phyloP scores from a whole-genome alignment of 2,797 vertebrate genomes.

The Lithobates pipiens region DNA sequence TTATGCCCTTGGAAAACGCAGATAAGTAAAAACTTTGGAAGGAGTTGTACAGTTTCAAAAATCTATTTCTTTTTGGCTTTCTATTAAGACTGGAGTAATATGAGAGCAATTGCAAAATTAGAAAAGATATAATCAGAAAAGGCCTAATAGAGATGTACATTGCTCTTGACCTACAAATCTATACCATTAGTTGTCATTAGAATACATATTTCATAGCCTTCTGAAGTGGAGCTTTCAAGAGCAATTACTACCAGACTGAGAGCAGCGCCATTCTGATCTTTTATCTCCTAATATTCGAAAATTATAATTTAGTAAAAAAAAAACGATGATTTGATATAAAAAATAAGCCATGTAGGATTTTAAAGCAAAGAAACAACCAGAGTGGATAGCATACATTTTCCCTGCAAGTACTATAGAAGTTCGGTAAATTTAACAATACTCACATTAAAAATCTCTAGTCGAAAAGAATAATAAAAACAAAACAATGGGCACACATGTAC shows the following conservation, averaged over 20 bases:
- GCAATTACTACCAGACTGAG: conserved; percentile 29
- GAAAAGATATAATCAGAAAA: conserved; percentile 12
- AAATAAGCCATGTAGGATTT: background rate
- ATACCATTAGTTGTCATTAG: conserved; percentile 48
- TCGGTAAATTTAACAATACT: too few species aligned
- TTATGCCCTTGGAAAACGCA: conserved; percentile 1
- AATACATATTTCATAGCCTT: conserved; percentile 44
- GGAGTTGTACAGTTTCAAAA: conserved; percentile 17
- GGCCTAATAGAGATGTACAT: conserved; percentile 21
- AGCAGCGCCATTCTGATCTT: background rate
- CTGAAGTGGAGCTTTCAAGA: conserved; percentile 29
- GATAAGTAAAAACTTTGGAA: conserved; percentile 20
- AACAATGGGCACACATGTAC: too few species aligned
- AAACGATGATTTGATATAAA: background rate
- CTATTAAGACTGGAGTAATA: conserved; percentile 6
- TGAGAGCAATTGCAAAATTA: conserved; percentile 14
- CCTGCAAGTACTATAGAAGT: too few species aligned
- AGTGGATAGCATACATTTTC: too few species aligned
- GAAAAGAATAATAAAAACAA: too few species aligned
- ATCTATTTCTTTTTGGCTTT: conserved; percentile 27
- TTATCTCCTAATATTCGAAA: background rate
- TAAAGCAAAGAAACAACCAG: too few species aligned
- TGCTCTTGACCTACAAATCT: conserved; percentile 19
- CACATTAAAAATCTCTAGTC: too few species aligned
- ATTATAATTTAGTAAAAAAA: background rate